Percentiles rank a stretch among this genome's conserved stretches.
Conservation (phyloP, 2,797 vertebrate species). For the Chrosomus eos region DNA sequence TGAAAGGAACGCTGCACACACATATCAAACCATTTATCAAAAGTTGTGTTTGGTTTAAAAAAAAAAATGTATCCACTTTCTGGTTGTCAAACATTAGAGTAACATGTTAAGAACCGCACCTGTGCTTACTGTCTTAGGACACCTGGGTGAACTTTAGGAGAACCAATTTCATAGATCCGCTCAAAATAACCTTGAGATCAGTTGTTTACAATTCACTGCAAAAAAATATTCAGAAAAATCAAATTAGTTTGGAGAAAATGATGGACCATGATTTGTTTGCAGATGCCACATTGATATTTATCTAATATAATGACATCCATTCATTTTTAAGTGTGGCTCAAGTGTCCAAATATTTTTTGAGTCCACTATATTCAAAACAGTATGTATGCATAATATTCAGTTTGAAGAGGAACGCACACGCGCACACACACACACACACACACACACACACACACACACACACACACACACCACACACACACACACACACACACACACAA, state of each 20-base stretch:
- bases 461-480: neutral
- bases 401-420: slow-evolving; percentile 6
- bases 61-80: neutral
- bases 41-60: neutral
- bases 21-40: neutral
- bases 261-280: neutral
- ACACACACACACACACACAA: neutral
- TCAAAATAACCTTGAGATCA: slow-evolving; percentile 22
- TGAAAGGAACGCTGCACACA: too few species aligned
- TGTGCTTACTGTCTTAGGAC: neutral
- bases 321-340: slow-evolving; percentile 19
- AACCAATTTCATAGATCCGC: neutral
- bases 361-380: neutral
- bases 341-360: slow-evolving; percentile 5
- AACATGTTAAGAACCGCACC: neutral
- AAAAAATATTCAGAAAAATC: neutral
- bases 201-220: slow-evolving; percentile 3
- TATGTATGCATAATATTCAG: neutral
- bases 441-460: neutral
- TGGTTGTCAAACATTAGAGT: neutral
- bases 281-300: slow-evolving; percentile 12
- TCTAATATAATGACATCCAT: slow-evolving; percentile 4
- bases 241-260: neutral
- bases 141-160: neutral
- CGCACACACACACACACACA: neutral